Evolutionary conservation across 2,888 invertebrate genomes (phyloP).

Genomic region (Phaedon cochleariae): DNA sequence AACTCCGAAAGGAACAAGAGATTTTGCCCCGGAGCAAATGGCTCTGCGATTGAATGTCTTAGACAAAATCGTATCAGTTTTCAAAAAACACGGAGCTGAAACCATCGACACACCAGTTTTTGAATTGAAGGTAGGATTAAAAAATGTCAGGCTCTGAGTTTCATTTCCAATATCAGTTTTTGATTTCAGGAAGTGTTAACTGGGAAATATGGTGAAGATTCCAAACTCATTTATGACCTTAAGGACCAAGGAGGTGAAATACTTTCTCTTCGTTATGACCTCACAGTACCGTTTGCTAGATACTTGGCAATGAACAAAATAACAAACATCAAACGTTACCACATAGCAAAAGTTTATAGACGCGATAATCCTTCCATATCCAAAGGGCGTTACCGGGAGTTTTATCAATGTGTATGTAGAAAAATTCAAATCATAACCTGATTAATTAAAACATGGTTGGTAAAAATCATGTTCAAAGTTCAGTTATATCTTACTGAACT

Average conservation of each 20-base stretch:
- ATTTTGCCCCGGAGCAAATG: conserved; percentile 96
- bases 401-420: conserved; percentile 88
- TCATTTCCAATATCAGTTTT: background rate
- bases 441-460: too few relatives aligned
- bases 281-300: conserved; percentile 97
- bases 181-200: conserved; percentile 83
- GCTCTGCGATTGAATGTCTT: conserved; percentile 86
- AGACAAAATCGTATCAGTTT: conserved; percentile 85
- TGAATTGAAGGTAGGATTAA: conserved; percentile 78
- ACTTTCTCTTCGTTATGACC: conserved; percentile 93
- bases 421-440: background rate
- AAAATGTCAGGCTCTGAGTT: too few relatives aligned
- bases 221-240: conserved; percentile 97
- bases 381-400: conserved; percentile 94
- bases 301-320: conserved; percentile 99
- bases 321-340: conserved; percentile 92
- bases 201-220: conserved; percentile 99
- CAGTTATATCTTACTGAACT: too few relatives aligned
- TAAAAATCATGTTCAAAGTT: too few relatives aligned
- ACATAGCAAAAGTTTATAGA: conserved; percentile 98
- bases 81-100: conserved; percentile 97
- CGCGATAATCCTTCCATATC: conserved; percentile 98
- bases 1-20: conserved; percentile 93
- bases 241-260: conserved; percentile 99
- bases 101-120: conserved; percentile 99